Percentiles rank a stretch among this genome's conserved stretches.
phyloP scores from a whole-genome alignment of 2,888 invertebrate genomes.

The Philaethria dido region DNA sequence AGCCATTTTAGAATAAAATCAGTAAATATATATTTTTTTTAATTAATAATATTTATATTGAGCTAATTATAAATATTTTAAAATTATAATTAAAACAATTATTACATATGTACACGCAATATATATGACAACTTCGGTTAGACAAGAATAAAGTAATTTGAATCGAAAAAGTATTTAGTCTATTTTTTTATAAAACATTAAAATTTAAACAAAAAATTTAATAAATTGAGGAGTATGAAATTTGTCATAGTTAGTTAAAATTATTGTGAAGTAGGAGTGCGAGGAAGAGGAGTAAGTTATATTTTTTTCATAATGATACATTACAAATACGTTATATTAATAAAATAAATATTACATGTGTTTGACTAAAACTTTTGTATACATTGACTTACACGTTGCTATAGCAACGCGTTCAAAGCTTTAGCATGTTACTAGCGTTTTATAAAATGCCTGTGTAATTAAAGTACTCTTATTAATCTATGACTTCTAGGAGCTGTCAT shows the following conservation, averaged over 20 bases:
- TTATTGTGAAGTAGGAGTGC: no score
- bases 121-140: not conserved
- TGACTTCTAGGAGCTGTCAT: not conserved
- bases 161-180: not conserved
- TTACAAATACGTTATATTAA: no score
- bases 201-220: no score
- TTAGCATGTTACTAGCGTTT: not conserved
- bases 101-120: no score
- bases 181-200: not conserved
- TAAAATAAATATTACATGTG: not conserved
- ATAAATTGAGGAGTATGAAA: no score
- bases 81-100: not conserved
- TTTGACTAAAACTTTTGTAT: not conserved
- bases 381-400: not conserved
- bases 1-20: conserved; percentile 14
- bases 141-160: not conserved
- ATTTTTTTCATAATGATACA: no score
- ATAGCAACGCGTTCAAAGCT: not conserved
- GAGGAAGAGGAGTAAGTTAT: no score
- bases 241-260: no score
- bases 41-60: not conserved
- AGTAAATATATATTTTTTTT: not conserved
- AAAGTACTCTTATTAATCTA: not conserved
- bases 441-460: not conserved
- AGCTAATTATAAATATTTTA: not conserved